A percentile compares a stretch with the other conserved stretches of the same genome.
Evolutionary conservation across 2,113 vertebrate genomes (phyloP).

Genomic region (Phainopepla nitens): DNA sequence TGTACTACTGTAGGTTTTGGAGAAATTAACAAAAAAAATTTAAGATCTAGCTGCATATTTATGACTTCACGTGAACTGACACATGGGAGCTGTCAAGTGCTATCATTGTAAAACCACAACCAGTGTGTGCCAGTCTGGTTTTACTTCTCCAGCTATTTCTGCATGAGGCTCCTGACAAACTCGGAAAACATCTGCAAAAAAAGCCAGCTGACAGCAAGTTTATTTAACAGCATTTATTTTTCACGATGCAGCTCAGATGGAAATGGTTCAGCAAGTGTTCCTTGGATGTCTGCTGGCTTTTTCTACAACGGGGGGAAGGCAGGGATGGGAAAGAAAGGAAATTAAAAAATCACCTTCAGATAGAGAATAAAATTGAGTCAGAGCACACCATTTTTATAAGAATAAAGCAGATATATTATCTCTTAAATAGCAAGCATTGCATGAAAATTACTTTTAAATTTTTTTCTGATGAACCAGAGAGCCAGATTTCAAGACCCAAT

Average conservation of each 20-base stretch:
- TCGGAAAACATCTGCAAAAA: not conserved
- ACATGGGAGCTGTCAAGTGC: not conserved
- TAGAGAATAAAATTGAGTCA: not conserved
- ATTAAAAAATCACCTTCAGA: not conserved
- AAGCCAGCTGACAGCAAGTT: not conserved
- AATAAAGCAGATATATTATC: not conserved
- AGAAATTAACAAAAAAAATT: not conserved
- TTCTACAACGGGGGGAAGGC: rapidly evolving
- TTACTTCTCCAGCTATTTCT: not conserved
- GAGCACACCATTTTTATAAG: not conserved
- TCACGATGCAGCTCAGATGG: not conserved
- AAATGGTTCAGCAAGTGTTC: not conserved
- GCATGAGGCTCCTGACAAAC: not conserved
- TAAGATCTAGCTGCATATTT: not conserved
- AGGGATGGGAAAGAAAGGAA: not conserved
- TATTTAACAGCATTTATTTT: not conserved
- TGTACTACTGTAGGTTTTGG: not conserved
- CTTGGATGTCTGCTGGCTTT: not conserved
- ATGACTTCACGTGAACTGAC: not conserved
- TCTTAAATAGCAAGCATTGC: not conserved
- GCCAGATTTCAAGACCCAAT: not conserved
- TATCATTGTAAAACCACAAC: not conserved
- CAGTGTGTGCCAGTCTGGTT: not conserved
- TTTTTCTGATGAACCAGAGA: not conserved
- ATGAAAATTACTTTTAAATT: not conserved